A percentile compares a stretch with the other conserved stretches of the same genome.
Evolutionary conservation across 2,113 vertebrate genomes (phyloP).

Genomic region (Pampusana beccarii): DNA sequence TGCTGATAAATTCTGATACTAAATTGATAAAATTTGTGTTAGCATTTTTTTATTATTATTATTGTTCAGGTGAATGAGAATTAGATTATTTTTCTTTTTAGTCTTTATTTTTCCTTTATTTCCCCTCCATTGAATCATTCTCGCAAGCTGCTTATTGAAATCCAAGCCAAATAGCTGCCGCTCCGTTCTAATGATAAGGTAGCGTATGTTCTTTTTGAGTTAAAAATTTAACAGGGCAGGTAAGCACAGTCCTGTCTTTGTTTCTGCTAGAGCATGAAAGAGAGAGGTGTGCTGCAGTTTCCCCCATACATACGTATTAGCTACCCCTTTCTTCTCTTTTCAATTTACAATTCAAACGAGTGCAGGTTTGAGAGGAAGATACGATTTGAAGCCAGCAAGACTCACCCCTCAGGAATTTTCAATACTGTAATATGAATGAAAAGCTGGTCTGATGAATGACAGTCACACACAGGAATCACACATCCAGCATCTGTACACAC

Average conservation of each 20-base stretch:
- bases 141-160: neutral
- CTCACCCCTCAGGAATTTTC: neutral
- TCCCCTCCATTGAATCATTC: neutral
- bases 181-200: neutral
- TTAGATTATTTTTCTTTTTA: neutral
- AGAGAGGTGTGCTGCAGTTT: neutral
- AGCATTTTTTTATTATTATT: rapidly evolving
- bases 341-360: neutral
- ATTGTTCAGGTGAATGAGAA: neutral
- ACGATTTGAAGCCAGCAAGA: neutral
- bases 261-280: neutral
- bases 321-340: neutral
- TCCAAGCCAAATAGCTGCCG: neutral
- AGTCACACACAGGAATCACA: neutral
- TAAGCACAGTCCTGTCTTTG: neutral
- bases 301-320: neutral
- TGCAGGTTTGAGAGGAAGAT: neutral
- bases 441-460: neutral
- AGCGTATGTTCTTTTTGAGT: neutral
- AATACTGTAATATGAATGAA: neutral
- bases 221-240: neutral
- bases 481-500: neutral
- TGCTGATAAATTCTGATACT: neutral
- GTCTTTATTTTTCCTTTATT: neutral
- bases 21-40: neutral